A percentile compares a stretch with the other conserved stretches of the same genome.
These are phyloP conservation scores for Penelope pileata DNA, from an alignment of 2,113 vertebrate genomes.

Conservation along the genomic window DNA sequence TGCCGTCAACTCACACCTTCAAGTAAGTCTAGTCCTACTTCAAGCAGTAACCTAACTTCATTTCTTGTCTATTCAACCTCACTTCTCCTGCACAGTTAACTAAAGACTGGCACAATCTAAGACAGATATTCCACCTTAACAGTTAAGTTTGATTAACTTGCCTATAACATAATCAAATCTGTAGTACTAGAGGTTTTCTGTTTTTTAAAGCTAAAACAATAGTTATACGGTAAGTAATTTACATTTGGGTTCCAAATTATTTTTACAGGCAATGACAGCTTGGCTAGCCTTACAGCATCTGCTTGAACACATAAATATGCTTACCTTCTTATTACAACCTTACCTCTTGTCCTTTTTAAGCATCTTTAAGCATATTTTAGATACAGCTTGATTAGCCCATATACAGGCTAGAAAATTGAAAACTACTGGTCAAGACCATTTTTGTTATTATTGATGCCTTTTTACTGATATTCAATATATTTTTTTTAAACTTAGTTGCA, in stretches of 20 bases:
- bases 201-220: background rate
- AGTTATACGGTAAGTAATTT: background rate
- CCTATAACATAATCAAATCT: background rate
- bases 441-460: background rate
- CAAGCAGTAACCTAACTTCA: background rate
- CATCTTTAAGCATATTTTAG: background rate
- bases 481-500: constrained; percentile 1
- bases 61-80: background rate
- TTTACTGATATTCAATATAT: background rate
- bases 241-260: background rate
- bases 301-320: background rate
- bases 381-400: background rate
- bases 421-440: background rate
- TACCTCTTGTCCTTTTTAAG: background rate
- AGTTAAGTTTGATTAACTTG: background rate
- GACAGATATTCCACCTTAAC: background rate
- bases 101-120: background rate
- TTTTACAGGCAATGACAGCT: background rate
- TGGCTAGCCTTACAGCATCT: background rate
- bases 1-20: background rate
- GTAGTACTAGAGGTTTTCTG: background rate
- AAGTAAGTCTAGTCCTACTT: background rate
- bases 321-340: background rate
- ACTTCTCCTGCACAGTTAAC: background rate
- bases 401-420: background rate